phyloP scores from a whole-genome alignment of 2,113 vertebrate genomes.

The Antechinus flavipes region DNA sequence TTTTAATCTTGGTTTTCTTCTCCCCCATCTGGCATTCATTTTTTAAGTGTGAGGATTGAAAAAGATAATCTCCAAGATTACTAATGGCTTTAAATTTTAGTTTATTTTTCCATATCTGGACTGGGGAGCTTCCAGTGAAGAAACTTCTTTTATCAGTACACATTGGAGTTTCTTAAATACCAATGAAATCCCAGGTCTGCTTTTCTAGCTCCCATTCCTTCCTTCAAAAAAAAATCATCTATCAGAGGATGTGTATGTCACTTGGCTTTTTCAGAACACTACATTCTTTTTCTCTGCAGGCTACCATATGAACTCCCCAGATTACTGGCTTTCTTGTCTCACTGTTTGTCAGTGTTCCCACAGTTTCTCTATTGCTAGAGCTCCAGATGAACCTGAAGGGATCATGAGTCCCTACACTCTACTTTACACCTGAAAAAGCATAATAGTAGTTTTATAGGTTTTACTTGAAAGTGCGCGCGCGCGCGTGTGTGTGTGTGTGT shows the following conservation, averaged over 20 bases:
- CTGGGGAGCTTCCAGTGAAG: not conserved
- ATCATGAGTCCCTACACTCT: not conserved
- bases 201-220: not conserved
- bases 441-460: not conserved
- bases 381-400: not conserved
- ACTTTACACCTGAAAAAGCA: not conserved
- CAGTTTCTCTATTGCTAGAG: not conserved
- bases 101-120: not conserved
- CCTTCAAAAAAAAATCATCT: not conserved
- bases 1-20: not conserved
- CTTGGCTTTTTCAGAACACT: not conserved
- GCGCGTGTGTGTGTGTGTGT: no score
- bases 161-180: not conserved
- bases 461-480: not conserved
- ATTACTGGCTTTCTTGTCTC: not conserved
- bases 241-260: not conserved
- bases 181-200: not conserved
- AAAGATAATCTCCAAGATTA: not conserved
- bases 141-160: not conserved
- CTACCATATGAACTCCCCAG: not conserved
- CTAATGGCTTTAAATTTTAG: not conserved
- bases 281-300: not conserved
- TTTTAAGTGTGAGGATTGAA: not conserved
- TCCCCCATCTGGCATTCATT: constrained; percentile 17
- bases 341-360: not conserved